These are phyloP conservation scores for Epicauta chinensis DNA, from an alignment of 1,140 invertebrate genomes.

Conservation along the genomic window DNA sequence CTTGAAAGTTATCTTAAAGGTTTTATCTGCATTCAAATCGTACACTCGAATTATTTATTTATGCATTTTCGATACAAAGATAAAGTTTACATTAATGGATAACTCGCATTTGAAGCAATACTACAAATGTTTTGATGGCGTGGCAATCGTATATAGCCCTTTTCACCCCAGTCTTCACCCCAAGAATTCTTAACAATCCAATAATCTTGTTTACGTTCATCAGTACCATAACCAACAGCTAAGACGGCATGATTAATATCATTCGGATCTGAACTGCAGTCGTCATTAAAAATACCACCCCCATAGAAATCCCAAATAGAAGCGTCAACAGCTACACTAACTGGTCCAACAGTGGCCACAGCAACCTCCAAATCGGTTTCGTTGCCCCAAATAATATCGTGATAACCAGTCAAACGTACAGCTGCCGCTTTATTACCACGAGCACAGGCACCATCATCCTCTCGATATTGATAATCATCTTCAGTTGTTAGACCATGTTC, in stretches of 20 bases:
- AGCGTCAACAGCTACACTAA: slow-evolving; percentile 73
- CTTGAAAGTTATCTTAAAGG: too few species aligned
- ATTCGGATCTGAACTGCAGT: slow-evolving; percentile 43
- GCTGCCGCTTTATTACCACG: too few species aligned
- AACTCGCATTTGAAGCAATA: slow-evolving; percentile 55
- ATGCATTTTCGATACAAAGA: slow-evolving; percentile 14
- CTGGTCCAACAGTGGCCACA: slow-evolving; percentile 73
- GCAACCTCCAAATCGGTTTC: slow-evolving; percentile 67
- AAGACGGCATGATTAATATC: slow-evolving; percentile 52
- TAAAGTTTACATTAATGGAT: slow-evolving; percentile 44
- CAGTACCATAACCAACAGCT: slow-evolving; percentile 68
- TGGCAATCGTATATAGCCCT: slow-evolving; percentile 64
- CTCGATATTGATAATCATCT: too few species aligned
- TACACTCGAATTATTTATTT: too few species aligned
- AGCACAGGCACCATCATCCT: too few species aligned
- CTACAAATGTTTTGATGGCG: slow-evolving; percentile 66
- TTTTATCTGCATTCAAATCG: too few species aligned
- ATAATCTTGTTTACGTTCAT: slow-evolving; percentile 55
- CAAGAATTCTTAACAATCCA: slow-evolving; percentile 80
- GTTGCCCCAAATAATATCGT: slow-evolving; percentile 58
- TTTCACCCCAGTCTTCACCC: slow-evolving; percentile 60
- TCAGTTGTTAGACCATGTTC: too few species aligned
- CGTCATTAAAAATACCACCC: slow-evolving; percentile 55
- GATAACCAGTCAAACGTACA: slow-evolving; percentile 1
- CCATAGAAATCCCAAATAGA: slow-evolving; percentile 75